Percentiles rank a stretch among this genome's conserved stretches.
Evolutionary conservation across 1,140 invertebrate species (phyloP).

Genomic region (Branchinecta lindahli): DNA sequence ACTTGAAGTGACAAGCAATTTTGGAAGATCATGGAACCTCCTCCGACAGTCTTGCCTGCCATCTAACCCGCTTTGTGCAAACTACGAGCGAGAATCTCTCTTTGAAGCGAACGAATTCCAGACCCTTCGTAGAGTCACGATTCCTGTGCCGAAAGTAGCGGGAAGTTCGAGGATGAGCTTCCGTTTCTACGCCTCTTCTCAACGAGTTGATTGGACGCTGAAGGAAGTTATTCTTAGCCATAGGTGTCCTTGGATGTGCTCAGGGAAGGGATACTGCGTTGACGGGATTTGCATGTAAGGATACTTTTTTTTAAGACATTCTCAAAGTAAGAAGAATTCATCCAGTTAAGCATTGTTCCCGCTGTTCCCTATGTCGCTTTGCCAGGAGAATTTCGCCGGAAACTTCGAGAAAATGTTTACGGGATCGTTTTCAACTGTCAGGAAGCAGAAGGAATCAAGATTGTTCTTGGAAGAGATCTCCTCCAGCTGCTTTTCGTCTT

Average conservation of each 20-base stretch:
- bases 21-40: background rate
- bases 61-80: background rate
- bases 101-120: background rate
- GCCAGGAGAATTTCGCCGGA: too few species aligned
- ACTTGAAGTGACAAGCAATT: background rate
- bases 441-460: too few species aligned
- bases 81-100: background rate
- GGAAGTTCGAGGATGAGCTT: background rate
- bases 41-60: background rate
- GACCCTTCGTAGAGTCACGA: background rate
- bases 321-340: too few species aligned
- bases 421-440: too few species aligned
- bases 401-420: too few species aligned
- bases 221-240: background rate
- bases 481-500: too few species aligned
- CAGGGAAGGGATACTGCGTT: background rate
- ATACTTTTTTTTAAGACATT: too few species aligned
- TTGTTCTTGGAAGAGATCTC: too few species aligned
- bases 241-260: background rate
- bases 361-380: too few species aligned
- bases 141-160: background rate
- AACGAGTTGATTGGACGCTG: background rate
- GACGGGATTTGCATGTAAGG: background rate
- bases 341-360: too few species aligned
- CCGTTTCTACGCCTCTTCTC: background rate